Evolutionary conservation across 2,113 vertebrate genomes (phyloP), one percentile per base, ranked within the genome.

Genomic region (Sterna hirundo): DNA sequence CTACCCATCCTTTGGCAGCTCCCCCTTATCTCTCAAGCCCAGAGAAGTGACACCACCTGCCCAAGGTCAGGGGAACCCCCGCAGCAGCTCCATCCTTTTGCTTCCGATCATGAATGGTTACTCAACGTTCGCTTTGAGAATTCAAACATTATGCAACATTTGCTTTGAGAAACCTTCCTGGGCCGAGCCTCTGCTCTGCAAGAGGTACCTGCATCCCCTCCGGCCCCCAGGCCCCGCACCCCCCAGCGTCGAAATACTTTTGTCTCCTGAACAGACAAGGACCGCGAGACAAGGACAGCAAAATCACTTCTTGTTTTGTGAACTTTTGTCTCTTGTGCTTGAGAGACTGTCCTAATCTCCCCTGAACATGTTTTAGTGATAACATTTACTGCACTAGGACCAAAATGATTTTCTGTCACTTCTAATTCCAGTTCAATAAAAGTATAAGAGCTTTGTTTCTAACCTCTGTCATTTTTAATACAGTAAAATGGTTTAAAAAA

Each of bases 381-480:
- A 96, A 97, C 98, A 97, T 98, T 97, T 97, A 97, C 98, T 93
- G 97, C 98, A 97, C 95, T 61, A 55, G 95, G 97, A 91, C 97
- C 97, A 98, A 97, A 98, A 98, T 89, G 98, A 98, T 98, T 98
- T 98, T 97, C 98, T 98, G 98, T 97, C 98, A 98, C 97, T 97
- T 98, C 97, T 96, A 96, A 98, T 98, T 98, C 97, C 97, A 95
- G 91, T 90, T 98, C 98, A 96, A 77, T 86, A 97, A 96, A 97
- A 98, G 97, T 97, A 69, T 96, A 97, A 96, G 97, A 97, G 95
- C 97, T 98, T 97, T 97, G 96, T 96, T 98, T 98, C 98, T 98
- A 98, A 98, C 98, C 98, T 98, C 98, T 98, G 98, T 98, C 98
- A 98, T 98, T 98, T 98, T 95, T 97, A 98, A 98, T 98, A 97